Evolutionary conservation across 2,888 invertebrate species (phyloP).

Genomic region (Acholoe squamosa): DNA sequence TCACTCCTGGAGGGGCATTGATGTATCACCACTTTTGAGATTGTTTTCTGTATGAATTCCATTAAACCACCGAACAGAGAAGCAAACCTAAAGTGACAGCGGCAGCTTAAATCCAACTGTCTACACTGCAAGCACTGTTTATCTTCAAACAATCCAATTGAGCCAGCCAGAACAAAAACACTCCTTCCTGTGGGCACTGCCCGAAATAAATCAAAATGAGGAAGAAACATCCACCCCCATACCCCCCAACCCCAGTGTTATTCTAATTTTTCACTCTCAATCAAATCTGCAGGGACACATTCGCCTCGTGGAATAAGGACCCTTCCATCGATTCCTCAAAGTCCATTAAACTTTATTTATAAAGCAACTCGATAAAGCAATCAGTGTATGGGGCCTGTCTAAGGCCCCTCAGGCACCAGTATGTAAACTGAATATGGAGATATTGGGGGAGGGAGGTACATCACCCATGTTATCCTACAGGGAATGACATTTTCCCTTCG

Average conservation of each 20-base stretch:
- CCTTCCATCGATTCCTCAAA: slow-evolving; percentile 33
- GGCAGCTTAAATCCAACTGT: slow-evolving; percentile 52
- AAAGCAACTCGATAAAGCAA: slow-evolving; percentile 33
- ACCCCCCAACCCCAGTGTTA: neutral
- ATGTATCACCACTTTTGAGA: slow-evolving; percentile 55
- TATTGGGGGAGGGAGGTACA: neutral
- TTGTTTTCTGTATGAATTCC: slow-evolving; percentile 56
- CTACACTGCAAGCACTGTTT: slow-evolving; percentile 39
- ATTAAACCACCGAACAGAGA: slow-evolving; percentile 16
- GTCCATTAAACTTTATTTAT: slow-evolving; percentile 49
- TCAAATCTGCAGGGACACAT: slow-evolving; percentile 9
- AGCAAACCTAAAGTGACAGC: slow-evolving; percentile 45
- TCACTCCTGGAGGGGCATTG: slow-evolving; percentile 23
- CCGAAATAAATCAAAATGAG: slow-evolving; percentile 24
- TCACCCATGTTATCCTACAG: slow-evolving; percentile 1
- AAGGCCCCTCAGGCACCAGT: neutral
- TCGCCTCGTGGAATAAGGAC: slow-evolving; percentile 39
- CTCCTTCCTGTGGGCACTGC: neutral
- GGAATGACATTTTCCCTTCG: slow-evolving; percentile 16
- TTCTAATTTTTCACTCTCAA: slow-evolving; percentile 50
- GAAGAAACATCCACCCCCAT: neutral
- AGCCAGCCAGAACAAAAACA: slow-evolving; percentile 43
- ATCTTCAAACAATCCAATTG: slow-evolving; percentile 51
- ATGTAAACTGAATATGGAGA: neutral
- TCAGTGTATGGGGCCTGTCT: slow-evolving; percentile 1